Percentiles rank a stretch among this genome's conserved stretches.
phyloP scores from a whole-genome alignment of 1,140 invertebrate species.

The Bombus balteatus region DNA sequence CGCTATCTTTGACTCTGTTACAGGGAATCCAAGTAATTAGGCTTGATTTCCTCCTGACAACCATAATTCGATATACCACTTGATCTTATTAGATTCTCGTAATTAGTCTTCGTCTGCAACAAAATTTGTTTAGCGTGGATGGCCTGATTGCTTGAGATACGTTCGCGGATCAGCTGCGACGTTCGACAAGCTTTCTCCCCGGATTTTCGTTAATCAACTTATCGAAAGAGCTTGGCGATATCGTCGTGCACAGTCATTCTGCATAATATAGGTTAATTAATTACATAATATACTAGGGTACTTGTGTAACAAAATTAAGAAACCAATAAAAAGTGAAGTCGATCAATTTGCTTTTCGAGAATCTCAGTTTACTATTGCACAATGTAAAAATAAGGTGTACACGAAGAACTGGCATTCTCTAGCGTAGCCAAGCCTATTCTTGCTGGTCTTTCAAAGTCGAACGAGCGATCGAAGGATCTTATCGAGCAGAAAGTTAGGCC shows the following conservation, averaged over 20 bases:
- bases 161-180: background rate
- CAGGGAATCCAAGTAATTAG: conserved; percentile 19
- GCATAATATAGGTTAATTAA: too few species aligned
- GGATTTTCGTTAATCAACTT: conserved; percentile 3
- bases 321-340: too few species aligned
- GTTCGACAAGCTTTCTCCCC: background rate
- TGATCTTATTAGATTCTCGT: conserved; percentile 1
- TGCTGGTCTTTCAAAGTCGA: background rate
- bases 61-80: conserved; percentile 25
- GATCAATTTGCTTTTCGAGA: too few species aligned
- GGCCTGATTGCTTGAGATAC: background rate
- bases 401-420: too few species aligned
- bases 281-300: too few species aligned
- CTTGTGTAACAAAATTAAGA: too few species aligned
- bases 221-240: background rate
- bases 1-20: too few species aligned
- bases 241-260: too few species aligned
- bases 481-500: conserved; percentile 19
- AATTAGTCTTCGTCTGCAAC: conserved; percentile 4
- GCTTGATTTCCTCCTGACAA: conserved; percentile 21
- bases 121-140: conserved; percentile 18
- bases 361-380: too few species aligned
- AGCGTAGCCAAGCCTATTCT: too few species aligned
- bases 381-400: too few species aligned
- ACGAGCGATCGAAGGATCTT: too few species aligned